These are phyloP conservation scores for Meteorus cinctellus DNA, from an alignment of 2,888 invertebrate genomes.

Conservation along the genomic window DNA sequence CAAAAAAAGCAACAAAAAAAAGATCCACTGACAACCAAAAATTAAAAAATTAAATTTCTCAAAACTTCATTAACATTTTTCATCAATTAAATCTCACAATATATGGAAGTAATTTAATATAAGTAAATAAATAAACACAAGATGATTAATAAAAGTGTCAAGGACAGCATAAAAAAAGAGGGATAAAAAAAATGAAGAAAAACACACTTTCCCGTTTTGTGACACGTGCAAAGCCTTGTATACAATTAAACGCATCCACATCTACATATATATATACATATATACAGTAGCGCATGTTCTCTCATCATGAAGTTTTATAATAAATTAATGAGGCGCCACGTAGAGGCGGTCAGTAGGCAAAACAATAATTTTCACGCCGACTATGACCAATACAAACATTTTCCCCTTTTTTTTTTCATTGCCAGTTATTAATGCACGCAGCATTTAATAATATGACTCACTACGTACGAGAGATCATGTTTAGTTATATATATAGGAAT, in stretches of 20 bases:
- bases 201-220: constrained; percentile 1
- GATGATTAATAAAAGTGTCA: constrained; percentile 26
- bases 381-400: neutral
- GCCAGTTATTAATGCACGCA: constrained; percentile 47
- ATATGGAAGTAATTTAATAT: neutral
- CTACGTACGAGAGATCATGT: constrained; percentile 32
- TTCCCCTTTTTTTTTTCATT: neutral
- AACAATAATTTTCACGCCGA: constrained; percentile 38
- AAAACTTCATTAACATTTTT: no score
- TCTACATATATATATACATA: constrained; percentile 6
- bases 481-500: neutral
- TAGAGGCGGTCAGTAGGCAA: constrained; percentile 32
- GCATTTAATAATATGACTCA: constrained; percentile 54
- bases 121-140: neutral
- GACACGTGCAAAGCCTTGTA: constrained; percentile 20
- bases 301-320: constrained; percentile 32
- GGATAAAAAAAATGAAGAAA: neutral
- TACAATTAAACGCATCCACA: neutral
- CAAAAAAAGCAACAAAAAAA: no score
- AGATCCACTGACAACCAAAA: no score
- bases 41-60: no score
- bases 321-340: constrained; percentile 42
- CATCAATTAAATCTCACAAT: no score
- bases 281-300: neutral
- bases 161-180: neutral